phyloP scores from a whole-genome alignment of 1,140 invertebrate species.

The Drosophila burlai region DNA sequence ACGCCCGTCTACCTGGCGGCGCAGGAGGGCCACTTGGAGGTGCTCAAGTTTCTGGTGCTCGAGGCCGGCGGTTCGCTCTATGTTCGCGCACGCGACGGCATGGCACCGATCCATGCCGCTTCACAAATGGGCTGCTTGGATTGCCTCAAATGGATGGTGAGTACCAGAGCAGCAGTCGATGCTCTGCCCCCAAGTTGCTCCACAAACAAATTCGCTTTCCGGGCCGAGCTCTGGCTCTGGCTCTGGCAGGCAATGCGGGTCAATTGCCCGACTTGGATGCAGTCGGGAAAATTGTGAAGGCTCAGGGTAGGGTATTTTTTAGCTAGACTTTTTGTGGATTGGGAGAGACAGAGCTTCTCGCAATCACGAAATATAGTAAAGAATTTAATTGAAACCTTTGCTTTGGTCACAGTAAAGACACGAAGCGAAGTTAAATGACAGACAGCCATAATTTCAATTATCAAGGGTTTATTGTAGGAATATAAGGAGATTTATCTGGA shows the following conservation, averaged over 20 bases:
- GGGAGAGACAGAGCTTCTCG: not conserved
- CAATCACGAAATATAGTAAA: not conserved
- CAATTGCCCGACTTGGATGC: conserved; percentile 13
- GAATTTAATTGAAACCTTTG: not conserved
- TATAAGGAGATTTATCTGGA: no score
- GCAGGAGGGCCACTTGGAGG: conserved; percentile 94
- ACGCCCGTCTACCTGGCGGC: conserved; percentile 95
- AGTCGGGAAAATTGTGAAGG: conserved; percentile 3
- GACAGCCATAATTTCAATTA: not conserved
- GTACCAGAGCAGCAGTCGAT: conserved; percentile 51
- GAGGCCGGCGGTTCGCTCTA: conserved; percentile 92
- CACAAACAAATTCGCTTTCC: conserved; percentile 10
- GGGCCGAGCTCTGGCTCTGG: conserved; percentile 2
- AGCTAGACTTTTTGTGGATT: not conserved
- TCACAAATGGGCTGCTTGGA: conserved; percentile 94
- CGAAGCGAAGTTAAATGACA: not conserved
- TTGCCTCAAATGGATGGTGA: conserved; percentile 95
- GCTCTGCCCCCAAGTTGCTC: conserved; percentile 2
- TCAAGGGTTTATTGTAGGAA: not conserved
- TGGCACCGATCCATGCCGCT: conserved; percentile 94
- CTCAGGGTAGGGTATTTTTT: no score
- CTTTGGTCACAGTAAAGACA: not conserved
- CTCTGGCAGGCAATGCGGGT: conserved; percentile 28
- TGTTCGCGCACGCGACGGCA: conserved; percentile 92
- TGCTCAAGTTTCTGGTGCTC: conserved; percentile 92